Evolutionary conservation across 2,797 vertebrate genomes (phyloP), one percentile per base, ranked within the genome.

Genomic region (Parotocinclus haroldoi): DNA sequence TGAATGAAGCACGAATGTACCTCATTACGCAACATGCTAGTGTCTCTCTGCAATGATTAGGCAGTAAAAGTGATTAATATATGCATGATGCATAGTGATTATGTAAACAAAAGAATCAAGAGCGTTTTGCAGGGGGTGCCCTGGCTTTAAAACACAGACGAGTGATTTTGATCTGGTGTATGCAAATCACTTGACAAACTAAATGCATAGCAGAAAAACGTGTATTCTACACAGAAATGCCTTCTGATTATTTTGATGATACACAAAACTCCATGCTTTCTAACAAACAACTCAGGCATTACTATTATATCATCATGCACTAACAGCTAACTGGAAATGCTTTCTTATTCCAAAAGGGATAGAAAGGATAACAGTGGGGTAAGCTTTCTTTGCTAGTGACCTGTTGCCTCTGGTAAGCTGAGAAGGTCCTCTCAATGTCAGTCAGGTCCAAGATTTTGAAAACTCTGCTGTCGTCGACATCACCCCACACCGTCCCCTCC

Each of bases 401-500:
- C 97, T 99, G 97, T 82, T 99, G 97, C 83, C 96, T 93, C 89
- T 99, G 96, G 87, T 99, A 99, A 75, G 97, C 97, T 0, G 97
- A 99, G 86, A 99, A 99, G 0, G 95, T 99, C 82, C 93, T 95
- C 78, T 99, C 97, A 48, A 99, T 89, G 80, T 99, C 97, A 76
- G 92, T 91, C 0, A 99, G 91, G 79, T 99, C 96, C 75, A 99
- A 87, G 79, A 97, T 80, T 87, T 96, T 96, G 76, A 94, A 99
- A 63, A 99, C 96, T 79, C 87, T 95, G 46, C 83, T 50, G 14
- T 98, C 96, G 60, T 99, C 96, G 58, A 99, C 90, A 0, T 95
- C 93, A 0, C 89, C 89, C 97, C 97, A 99, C 11, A 99, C 89
- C 0, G 97, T 99, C 10, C 95, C 94, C 63, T 93, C 90, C 77